These are phyloP conservation scores for Nomada lathburiana DNA, from an alignment of 2,888 invertebrate genomes.

Conservation along the genomic window DNA sequence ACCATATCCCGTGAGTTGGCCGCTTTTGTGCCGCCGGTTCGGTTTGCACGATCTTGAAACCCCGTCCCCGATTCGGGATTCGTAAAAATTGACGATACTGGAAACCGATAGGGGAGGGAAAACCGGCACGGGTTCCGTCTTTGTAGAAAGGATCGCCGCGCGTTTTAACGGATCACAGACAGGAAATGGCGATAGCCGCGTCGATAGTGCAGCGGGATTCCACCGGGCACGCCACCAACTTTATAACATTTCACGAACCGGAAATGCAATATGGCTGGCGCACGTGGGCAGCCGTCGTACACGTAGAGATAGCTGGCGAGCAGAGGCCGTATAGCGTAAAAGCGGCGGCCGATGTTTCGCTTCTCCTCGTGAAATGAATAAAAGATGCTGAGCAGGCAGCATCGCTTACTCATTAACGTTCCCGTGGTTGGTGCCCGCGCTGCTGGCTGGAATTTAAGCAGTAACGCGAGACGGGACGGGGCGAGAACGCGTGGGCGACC, in stretches of 20 bases:
- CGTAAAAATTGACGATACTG: slow-evolving; percentile 38
- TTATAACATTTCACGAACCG: slow-evolving; percentile 75
- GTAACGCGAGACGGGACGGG: slow-evolving; percentile 47
- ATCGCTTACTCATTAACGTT: slow-evolving; percentile 72
- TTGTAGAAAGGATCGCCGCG: slow-evolving; percentile 20
- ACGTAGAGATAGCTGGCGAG: slow-evolving; percentile 32
- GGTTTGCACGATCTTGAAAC: slow-evolving; percentile 18
- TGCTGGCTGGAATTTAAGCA: slow-evolving; percentile 57
- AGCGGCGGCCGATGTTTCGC: slow-evolving; percentile 71
- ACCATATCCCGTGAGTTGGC: neutral
- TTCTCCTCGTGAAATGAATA: slow-evolving; percentile 77
- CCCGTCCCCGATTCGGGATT: neutral
- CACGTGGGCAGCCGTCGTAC: slow-evolving; percentile 66
- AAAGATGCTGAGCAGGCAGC: slow-evolving; percentile 73
- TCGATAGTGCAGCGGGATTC: slow-evolving; percentile 48
- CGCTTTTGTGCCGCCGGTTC: slow-evolving; percentile 3
- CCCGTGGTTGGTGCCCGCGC: slow-evolving; percentile 37
- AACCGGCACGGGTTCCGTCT: slow-evolving; percentile 34
- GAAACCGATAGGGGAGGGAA: slow-evolving; percentile 18
- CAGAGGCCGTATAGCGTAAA: slow-evolving; percentile 65
- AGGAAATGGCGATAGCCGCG: slow-evolving; percentile 76
- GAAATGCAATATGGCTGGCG: slow-evolving; percentile 73
- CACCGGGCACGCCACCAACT: slow-evolving; percentile 59
- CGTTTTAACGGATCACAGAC: slow-evolving; percentile 74
- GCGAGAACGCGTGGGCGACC: slow-evolving; percentile 55